These are phyloP conservation scores for Pollimyrus isidori DNA, from an alignment of 2,113 vertebrate genomes.

Conservation along the genomic window DNA sequence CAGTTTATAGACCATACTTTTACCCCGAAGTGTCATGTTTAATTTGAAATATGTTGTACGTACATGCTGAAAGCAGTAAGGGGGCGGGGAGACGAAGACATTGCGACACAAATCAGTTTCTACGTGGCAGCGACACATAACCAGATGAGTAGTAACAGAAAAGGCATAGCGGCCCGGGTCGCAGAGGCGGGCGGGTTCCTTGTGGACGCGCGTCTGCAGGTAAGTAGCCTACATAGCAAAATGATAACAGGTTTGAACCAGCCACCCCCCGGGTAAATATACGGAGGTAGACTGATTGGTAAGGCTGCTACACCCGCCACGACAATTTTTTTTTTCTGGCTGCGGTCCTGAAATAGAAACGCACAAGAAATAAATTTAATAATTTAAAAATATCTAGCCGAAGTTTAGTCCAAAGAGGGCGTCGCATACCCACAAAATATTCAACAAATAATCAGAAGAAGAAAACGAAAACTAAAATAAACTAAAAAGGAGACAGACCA, in stretches of 20 bases:
- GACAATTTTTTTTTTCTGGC: too few relatives aligned
- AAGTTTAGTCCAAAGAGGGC: not conserved
- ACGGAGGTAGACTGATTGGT: not conserved
- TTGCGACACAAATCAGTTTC: not conserved
- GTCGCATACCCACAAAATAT: not conserved
- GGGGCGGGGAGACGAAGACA: not conserved
- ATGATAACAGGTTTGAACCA: not conserved
- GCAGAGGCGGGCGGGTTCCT: not conserved
- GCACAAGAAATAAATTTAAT: not conserved
- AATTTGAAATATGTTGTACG: not conserved
- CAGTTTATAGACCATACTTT: not conserved
- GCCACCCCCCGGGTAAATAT: not conserved
- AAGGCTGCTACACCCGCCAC: not conserved
- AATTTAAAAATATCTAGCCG: not conserved
- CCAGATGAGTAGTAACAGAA: not conserved
- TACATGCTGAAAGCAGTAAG: not conserved
- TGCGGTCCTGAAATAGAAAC: too few relatives aligned
- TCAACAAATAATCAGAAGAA: not conserved
- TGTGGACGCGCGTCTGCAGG: not conserved
- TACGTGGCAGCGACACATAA: not conserved
- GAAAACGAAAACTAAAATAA: not conserved
- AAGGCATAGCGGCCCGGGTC: not conserved
- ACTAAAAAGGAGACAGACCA: not conserved
- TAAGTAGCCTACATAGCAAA: not conserved
- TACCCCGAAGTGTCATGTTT: not conserved